These are phyloP conservation scores for Propithecus deckenii DNA, from an alignment of 2,797 vertebrate genomes.

Conservation along the genomic window DNA sequence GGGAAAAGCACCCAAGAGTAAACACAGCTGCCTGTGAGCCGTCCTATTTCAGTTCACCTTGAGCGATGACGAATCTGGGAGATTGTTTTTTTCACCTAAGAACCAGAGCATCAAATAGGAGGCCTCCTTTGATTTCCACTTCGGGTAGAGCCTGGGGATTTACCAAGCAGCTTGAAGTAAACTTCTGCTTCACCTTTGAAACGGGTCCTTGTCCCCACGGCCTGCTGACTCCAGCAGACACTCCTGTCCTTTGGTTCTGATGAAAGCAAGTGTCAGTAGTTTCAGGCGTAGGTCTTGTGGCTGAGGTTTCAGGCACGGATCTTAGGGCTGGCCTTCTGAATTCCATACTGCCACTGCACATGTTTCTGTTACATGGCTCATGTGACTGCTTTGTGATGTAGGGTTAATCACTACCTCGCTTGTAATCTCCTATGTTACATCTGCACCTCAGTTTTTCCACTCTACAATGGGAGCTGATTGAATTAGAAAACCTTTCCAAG, in stretches of 20 bases:
- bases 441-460: not conserved
- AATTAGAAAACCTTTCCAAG: not conserved
- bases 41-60: slow-evolving; percentile 78
- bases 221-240: not conserved
- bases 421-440: not conserved
- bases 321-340: not conserved
- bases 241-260: not conserved
- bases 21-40: slow-evolving; percentile 69
- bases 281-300: not conserved
- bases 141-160: slow-evolving; percentile 63
- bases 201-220: not conserved
- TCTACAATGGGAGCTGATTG: not conserved
- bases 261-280: not conserved
- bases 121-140: slow-evolving; percentile 45
- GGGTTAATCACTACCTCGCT: not conserved
- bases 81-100: not conserved
- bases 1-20: slow-evolving; percentile 57
- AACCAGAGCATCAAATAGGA: slow-evolving; percentile 74
- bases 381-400: not conserved
- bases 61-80: slow-evolving; percentile 67
- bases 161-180: slow-evolving; percentile 10
- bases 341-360: not conserved
- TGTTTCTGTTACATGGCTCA: not conserved
- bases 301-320: not conserved
- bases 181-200: slow-evolving; percentile 64